Conservation (phyloP, 2,888 invertebrate species). For the Pterobdella sp. region DNA sequence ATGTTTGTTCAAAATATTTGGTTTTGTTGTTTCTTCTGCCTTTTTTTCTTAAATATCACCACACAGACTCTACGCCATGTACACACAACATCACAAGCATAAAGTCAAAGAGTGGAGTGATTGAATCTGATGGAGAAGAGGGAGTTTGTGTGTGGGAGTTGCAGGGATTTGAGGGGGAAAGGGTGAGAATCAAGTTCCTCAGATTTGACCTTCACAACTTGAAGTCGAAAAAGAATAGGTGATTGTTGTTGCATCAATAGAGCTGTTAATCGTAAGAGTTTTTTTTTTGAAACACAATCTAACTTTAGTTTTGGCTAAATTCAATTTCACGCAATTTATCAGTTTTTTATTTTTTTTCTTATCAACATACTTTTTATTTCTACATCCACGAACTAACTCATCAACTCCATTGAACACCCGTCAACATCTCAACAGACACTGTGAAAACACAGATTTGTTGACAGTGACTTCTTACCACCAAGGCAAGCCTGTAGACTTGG, state of each 20-base stretch:
- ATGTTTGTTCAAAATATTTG: too few relatives aligned
- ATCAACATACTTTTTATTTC: too few relatives aligned
- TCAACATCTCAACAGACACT: conserved; percentile 37
- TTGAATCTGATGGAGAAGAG: too few relatives aligned
- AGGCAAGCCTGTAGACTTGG: conserved; percentile 74
- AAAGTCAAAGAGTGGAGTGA: neutral
- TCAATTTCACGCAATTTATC: too few relatives aligned
- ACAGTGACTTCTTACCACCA: conserved; percentile 74
- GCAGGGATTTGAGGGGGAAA: conserved; percentile 66
- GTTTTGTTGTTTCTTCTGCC: too few relatives aligned
- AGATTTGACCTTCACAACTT: conserved; percentile 41
- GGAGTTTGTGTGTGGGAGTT: conserved; percentile 69
- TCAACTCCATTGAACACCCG: neutral
- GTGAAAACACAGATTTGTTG: conserved; percentile 61
- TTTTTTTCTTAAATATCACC: too few relatives aligned
- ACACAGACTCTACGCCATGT: neutral
- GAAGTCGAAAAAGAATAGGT: too few relatives aligned
- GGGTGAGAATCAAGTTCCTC: conserved; percentile 67
- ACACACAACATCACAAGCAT: neutral
- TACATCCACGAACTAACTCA: neutral
- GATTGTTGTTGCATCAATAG: too few relatives aligned
- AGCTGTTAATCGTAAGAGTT: neutral
- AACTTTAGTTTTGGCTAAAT: too few relatives aligned
- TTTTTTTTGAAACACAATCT: too few relatives aligned
- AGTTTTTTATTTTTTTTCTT: neutral